Percentiles rank a stretch among this genome's conserved stretches.
Conservation (phyloP, 2,797 vertebrate species). For the Sternarchorhynchus goeldii region DNA sequence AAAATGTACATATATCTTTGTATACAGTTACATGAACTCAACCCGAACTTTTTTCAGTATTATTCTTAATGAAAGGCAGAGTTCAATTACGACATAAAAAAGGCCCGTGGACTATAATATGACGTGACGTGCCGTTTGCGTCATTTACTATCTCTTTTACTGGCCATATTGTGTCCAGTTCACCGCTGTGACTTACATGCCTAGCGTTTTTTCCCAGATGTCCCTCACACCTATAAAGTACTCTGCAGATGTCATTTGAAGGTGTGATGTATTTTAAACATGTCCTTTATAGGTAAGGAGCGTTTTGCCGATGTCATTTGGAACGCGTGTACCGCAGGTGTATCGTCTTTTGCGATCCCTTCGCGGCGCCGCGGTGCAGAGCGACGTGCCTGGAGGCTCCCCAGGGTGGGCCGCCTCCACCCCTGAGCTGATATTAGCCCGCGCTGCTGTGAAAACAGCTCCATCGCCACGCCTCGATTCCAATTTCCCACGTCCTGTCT, state of each 20-base stretch:
- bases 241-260: not conserved
- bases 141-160: too few species aligned
- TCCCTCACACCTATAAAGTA: not conserved
- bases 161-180: too few species aligned
- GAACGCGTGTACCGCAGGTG: not conserved
- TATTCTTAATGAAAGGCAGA: too few species aligned
- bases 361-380: not conserved
- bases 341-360: not conserved
- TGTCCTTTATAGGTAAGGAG: not conserved
- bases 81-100: too few species aligned
- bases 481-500: conserved; percentile 59
- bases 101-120: too few species aligned
- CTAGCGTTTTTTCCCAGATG: not conserved
- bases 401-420: conserved; percentile 13
- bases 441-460: conserved; percentile 59
- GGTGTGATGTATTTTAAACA: conserved; percentile 3
- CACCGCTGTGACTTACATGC: too few species aligned
- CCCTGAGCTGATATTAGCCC: conserved; percentile 53
- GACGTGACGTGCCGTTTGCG: too few species aligned
- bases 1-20: not conserved
- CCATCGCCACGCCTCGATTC: conserved; percentile 66
- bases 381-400: not conserved
- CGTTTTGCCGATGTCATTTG: not conserved
- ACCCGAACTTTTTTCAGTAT: not conserved
- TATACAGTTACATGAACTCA: not conserved